Base-by-base conservation (phyloP, 2,797 vertebrate species). In the Microctenopoma lineatum region DNA sequence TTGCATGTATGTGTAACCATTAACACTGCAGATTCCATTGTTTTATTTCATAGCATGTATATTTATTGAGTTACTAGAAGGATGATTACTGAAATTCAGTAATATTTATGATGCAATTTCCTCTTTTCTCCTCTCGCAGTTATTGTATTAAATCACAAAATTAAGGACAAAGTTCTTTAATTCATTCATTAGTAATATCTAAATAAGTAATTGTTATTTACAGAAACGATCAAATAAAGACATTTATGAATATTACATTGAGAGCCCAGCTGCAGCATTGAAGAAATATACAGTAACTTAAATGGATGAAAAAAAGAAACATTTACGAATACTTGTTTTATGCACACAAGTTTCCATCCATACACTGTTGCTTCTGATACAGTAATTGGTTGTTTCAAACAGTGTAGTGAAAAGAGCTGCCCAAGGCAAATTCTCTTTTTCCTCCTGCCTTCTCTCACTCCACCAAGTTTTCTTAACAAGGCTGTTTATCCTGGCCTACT, bases 341-440 rank as follows among this genome's bases (percentile, higher is more conserved):
- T 70, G 54, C 65, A 61, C 69, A 58, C 58, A 52, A 72, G 48
- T 72, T 70, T 45, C 50, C 59, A 75, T 75, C 71, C 62, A 78
- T 72, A 80, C 74, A 68, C 66, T 71, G 69, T 70, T 79, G 65
- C 32, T 38, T 79, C 73, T 69, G 73, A 76, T 83, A 45, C n/a
- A 45, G 44, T 45, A 81, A 84, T 81, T 79, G 77, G 66, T 66
- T 77, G 75, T 76, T 84, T 84, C 70, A 83, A 75, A 75, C 70
- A 73, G 59, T 66, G 80, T 26, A 50, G 60, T 61, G 60, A 63
- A 75, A 73, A 79, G 51, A 18, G 74, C 58, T 70, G 82, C 80
- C 76, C 56, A 52, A 64, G 80, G 80, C 83, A 81, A 80, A 73
- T 79, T 70, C 69, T 81, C 51, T 76, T 84, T 79, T 78, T 76